Conservation (phyloP, 2,888 invertebrate genomes). For the Clunio marinus region DNA sequence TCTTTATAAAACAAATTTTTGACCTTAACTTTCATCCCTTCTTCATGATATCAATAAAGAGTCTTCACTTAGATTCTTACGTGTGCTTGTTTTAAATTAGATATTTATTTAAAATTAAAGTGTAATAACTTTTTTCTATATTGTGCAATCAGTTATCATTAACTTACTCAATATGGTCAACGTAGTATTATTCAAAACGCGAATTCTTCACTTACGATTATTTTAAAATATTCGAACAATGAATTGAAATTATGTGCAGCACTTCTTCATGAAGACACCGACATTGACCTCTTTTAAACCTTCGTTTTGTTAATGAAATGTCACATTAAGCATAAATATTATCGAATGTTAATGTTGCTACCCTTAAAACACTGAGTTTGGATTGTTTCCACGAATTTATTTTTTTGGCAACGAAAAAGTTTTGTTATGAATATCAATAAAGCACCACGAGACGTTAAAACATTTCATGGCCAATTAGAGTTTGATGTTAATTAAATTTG, state of each 20-base stretch:
- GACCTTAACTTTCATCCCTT: conserved; percentile 17
- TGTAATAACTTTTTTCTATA: not conserved
- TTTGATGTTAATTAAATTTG: not conserved
- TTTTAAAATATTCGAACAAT: no score
- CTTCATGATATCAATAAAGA: conserved; percentile 15
- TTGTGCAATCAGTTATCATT: not conserved
- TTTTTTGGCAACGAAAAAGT: no score
- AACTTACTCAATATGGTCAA: not conserved
- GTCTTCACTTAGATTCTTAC: not conserved
- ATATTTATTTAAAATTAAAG: not conserved
- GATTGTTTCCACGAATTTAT: no score
- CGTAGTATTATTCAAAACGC: no score
- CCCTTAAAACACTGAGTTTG: no score
- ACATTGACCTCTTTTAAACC: conserved; percentile 17
- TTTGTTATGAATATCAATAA: not conserved
- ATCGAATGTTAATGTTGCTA: no score
- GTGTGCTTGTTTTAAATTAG: not conserved
- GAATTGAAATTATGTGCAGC: not conserved
- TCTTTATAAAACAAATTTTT: conserved; percentile 37
- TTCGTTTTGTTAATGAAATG: no score
- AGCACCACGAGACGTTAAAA: no score
- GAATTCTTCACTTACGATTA: no score
- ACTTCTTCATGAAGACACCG: not conserved
- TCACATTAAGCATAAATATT: no score
- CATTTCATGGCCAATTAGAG: conserved; percentile 5